A percentile compares a stretch with the other conserved stretches of the same genome.
Conservation (phyloP, 2,888 invertebrate species). For the Cheilosia urbana region DNA sequence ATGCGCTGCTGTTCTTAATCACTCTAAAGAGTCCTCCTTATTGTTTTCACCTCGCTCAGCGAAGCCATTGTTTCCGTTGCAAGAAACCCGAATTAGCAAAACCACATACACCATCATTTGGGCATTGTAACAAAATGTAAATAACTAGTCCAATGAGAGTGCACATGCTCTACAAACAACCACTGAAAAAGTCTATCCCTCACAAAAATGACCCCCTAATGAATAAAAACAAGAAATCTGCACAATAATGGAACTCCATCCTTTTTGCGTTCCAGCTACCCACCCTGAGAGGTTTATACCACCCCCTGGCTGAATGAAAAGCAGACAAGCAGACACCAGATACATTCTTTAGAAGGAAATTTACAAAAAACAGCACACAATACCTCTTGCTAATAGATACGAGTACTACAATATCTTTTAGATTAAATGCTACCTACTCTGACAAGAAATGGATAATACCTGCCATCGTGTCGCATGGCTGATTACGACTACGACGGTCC, state of each 20-base stretch:
- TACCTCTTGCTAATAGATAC: slow-evolving; percentile 38
- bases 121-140: neutral
- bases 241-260: neutral
- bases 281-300: neutral
- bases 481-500: slow-evolving; percentile 6
- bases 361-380: slow-evolving; percentile 37
- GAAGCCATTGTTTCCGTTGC: too few species aligned
- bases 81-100: too few species aligned
- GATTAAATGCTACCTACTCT: slow-evolving; percentile 9
- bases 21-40: too few species aligned
- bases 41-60: too few species aligned
- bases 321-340: neutral
- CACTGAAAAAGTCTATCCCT: neutral
- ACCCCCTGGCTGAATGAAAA: neutral
- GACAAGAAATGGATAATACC: neutral
- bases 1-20: too few species aligned
- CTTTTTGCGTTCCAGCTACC: neutral
- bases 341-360: neutral
- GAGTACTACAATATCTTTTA: slow-evolving; percentile 14
- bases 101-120: too few species aligned
- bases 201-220: neutral
- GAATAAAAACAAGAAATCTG: slow-evolving; percentile 7
- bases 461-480: slow-evolving; percentile 9
- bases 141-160: neutral
- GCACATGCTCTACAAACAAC: neutral